Percentiles rank a stretch among this genome's conserved stretches.
These are phyloP conservation scores for Neomorphus geoffroyi DNA, from an alignment of 2,797 vertebrate species.

Conservation along the genomic window DNA sequence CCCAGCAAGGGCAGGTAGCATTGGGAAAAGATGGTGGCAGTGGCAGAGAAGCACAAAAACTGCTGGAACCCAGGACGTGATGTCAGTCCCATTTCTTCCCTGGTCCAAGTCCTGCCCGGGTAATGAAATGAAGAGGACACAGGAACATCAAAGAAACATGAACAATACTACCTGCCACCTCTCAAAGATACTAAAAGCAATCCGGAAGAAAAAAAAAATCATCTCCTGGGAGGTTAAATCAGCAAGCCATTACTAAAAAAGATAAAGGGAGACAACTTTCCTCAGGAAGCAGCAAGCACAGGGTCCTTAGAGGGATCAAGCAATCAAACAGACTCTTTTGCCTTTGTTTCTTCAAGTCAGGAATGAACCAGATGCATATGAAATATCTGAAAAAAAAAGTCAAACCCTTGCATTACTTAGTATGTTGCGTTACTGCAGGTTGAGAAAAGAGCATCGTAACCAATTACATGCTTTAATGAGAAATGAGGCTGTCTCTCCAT, in stretches of 20 bases:
- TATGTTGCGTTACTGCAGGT: background rate
- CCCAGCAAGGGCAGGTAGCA: background rate
- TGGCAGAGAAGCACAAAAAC: background rate
- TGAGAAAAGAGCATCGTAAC: background rate
- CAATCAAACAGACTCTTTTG: background rate
- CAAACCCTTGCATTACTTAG: background rate
- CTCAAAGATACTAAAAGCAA: background rate
- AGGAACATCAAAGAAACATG: background rate
- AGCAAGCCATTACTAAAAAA: background rate
- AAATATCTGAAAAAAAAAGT: background rate
- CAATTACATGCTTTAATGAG: background rate
- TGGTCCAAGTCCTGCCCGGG: background rate
- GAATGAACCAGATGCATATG: background rate
- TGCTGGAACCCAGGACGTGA: background rate
- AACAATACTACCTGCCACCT: background rate
- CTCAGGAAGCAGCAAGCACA: background rate
- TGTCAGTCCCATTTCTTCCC: background rate
- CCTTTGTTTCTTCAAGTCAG: background rate
- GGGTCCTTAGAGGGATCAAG: background rate
- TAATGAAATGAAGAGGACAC: background rate
- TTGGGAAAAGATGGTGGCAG: background rate
- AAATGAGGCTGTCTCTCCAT: background rate
- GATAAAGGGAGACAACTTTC: background rate
- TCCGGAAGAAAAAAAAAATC: background rate
- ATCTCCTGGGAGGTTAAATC: background rate